phyloP scores from a whole-genome alignment of 2,797 vertebrate species.

The Sus cebifrons region DNA sequence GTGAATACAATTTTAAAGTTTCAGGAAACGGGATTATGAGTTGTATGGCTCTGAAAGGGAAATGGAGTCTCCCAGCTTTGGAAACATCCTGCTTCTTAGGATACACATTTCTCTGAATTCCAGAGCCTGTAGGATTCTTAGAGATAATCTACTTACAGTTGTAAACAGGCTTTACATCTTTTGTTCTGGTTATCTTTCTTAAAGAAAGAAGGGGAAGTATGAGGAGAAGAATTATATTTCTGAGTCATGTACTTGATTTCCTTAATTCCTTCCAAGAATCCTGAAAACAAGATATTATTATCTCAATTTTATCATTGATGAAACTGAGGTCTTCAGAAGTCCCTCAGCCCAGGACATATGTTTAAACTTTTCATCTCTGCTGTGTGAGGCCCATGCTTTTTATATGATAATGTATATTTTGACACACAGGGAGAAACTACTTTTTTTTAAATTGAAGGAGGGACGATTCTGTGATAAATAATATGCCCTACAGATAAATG shows the following conservation, averaged over 20 bases:
- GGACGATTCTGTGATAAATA: neutral
- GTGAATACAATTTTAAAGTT: slow-evolving; percentile 65
- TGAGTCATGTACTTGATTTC: neutral
- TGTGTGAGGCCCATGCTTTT: neutral
- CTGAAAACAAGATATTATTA: neutral
- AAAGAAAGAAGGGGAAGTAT: neutral
- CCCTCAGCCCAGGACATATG: neutral
- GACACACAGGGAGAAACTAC: neutral
- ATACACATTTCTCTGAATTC: neutral
- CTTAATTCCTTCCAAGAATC: neutral
- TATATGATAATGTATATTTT: neutral
- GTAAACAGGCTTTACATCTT: slow-evolving; percentile 10
- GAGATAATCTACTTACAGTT: neutral
- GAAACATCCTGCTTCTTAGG: neutral
- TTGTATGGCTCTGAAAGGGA: neutral
- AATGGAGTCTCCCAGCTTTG: neutral
- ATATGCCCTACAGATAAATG: neutral
- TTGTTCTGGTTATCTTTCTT: slow-evolving; percentile 36
- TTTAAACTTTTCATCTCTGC: neutral
- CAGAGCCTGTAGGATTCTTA: neutral
- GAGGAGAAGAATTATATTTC: slow-evolving; percentile 42
- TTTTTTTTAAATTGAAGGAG: slow-evolving; percentile 22
- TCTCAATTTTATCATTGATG: neutral
- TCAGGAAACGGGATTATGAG: neutral
- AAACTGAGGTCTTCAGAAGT: slow-evolving; percentile 35